These are phyloP conservation scores for Hydrocynus forskahlii DNA, from an alignment of 2,797 vertebrate species.

Conservation along the genomic window DNA sequence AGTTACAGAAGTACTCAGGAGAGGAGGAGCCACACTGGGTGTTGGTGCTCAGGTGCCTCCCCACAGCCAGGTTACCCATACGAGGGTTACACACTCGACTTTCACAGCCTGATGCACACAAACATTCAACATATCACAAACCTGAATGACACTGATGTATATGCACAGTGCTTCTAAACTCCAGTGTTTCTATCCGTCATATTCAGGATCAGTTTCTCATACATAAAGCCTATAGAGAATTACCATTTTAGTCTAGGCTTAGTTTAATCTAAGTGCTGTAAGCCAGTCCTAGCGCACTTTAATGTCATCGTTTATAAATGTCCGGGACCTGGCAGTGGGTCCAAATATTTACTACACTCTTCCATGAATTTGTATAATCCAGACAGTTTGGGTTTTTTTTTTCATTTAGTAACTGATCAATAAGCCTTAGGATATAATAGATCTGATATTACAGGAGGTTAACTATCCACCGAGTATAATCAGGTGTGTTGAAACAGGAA, in stretches of 20 bases:
- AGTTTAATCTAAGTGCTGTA: too few species aligned
- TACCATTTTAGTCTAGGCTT: too few species aligned
- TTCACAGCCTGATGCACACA: slow-evolving; percentile 76
- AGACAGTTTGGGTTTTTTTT: not conserved
- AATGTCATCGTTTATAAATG: too few species aligned
- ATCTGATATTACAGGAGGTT: not conserved
- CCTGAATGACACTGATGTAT: not conserved
- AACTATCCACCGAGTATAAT: not conserved
- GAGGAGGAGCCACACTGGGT: slow-evolving; percentile 84
- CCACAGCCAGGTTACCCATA: slow-evolving; percentile 93
- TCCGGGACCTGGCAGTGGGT: too few species aligned
- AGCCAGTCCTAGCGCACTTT: too few species aligned
- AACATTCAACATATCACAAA: not conserved
- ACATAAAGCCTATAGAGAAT: too few species aligned
- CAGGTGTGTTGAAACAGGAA: not conserved
- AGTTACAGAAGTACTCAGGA: slow-evolving; percentile 85
- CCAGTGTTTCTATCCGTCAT: too few species aligned
- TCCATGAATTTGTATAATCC: not conserved
- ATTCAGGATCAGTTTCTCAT: too few species aligned
- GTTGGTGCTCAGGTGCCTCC: slow-evolving; percentile 85
- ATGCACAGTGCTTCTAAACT: too few species aligned
- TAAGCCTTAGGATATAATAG: not conserved
- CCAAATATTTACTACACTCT: too few species aligned
- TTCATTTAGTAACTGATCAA: not conserved
- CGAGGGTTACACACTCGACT: slow-evolving; percentile 92